phyloP scores from a whole-genome alignment of 2,888 invertebrate species.

The Apoderus coryli region DNA sequence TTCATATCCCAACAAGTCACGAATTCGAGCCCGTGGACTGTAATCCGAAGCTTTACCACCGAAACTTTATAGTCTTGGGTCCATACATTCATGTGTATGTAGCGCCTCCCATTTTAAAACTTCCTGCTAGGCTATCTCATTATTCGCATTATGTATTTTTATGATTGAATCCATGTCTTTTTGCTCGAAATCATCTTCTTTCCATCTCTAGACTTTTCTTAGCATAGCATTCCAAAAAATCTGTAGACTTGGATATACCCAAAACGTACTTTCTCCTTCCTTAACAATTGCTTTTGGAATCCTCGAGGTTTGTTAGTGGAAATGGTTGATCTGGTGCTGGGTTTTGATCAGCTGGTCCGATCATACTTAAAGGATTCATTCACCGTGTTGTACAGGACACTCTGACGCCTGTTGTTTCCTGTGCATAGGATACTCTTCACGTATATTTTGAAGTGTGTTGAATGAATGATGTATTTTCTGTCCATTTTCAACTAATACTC shows the following conservation, averaged over 20 bases:
- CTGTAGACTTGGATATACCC: conserved; percentile 97
- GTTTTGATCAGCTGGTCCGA: conserved; percentile 92
- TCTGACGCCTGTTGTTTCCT: conserved; percentile 42
- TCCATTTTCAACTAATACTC: too few species aligned
- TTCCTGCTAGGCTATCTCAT: conserved; percentile 94
- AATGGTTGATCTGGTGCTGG: conserved; percentile 96
- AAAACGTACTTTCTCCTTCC: conserved; percentile 65
- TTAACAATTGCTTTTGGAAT: conserved; percentile 69
- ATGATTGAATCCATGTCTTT: conserved; percentile 96
- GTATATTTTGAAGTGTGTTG: conserved; percentile 33
- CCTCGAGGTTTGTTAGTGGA: conserved; percentile 62
- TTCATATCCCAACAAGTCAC: conserved; percentile 83
- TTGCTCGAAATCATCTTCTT: conserved; percentile 65
- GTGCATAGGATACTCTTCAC: conserved; percentile 79
- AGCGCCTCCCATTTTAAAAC: conserved; percentile 97
- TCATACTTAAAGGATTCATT: conserved; percentile 79
- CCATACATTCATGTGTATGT: conserved; percentile 78
- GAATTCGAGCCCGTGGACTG: conserved; percentile 85
- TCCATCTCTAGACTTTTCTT: conserved; percentile 93
- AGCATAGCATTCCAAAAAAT: conserved; percentile 99
- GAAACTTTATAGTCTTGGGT: conserved; percentile 84
- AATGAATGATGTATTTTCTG: too few species aligned
- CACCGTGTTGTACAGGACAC: conserved; percentile 54
- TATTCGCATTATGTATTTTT: conserved; percentile 96
- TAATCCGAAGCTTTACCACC: conserved; percentile 88